Base-by-base conservation (phyloP, 2,888 invertebrate species). In the Heliconius ethilla region DNA sequence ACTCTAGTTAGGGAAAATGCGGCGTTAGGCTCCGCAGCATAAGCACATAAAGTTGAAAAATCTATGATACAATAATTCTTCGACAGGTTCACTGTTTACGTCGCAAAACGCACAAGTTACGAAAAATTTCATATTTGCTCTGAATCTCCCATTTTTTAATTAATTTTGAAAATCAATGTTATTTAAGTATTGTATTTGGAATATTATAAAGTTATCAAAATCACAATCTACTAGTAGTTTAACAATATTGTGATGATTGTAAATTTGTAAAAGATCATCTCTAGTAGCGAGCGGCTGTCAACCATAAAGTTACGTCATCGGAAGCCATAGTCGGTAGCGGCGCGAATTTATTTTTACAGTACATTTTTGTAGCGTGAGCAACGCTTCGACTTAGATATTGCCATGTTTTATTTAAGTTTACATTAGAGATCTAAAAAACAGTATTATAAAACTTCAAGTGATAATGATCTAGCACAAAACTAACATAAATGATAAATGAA, bases 271-370 rank as follows among this genome's bases (percentile, higher is more conserved):
- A 11, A 74, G 63, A 29, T 74, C 29, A 40, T 74, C 63, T 37
- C 37, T 65, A 37, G 62, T 62, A 65, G 15, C n/a, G 29, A 62
- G 37, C 51, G 72, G 59, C 73, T 74, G 78, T 75, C 72, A 75
- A 79, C 76, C 76, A 74, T 76, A 73, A 79, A 74, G 45, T 79
- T 73, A 76, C 78, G 76, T 76, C 73, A 76, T 63, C 67, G 69
- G 55, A 73, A 69, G 75, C 76, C 78, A 73, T 74, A 73, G 70
- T 51, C 33, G 75, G n/a, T 73, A 65, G 37, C 65, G 69, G 18
- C 22, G 69, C 75, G 33, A 74, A 76, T 78, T 76, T 76, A 78
- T 78, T 78, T 76, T 67, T 73, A 59, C 62, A n/a, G 51, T 69
- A 76, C 76, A 78, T 78, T 69, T 78, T 76, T 78, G 69, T 76